phyloP scores from a whole-genome alignment of 2,113 vertebrate genomes.

The Bothrops jararaca region DNA sequence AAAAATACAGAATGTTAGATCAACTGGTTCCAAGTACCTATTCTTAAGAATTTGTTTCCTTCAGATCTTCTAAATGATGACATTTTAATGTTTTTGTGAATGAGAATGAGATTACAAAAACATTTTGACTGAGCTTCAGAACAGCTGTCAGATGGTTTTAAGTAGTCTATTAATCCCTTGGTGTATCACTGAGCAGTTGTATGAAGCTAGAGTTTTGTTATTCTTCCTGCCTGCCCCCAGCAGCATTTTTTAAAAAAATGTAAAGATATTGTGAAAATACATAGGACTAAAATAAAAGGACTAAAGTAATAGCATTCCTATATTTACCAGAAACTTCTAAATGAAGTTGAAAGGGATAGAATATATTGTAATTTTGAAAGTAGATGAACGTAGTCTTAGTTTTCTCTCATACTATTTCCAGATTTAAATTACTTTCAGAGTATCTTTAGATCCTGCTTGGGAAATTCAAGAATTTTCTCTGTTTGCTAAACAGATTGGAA shows the following conservation, averaged over 20 bases:
- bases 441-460: background rate
- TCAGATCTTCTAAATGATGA: conserved; percentile 17
- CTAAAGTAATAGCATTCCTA: background rate
- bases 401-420: background rate
- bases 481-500: background rate
- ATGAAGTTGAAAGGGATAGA: background rate
- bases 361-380: background rate
- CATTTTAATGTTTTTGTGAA: conserved; percentile 16
- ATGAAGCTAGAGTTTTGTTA: conserved; percentile 3
- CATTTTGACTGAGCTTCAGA: conserved; percentile 1
- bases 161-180: conserved; percentile 6
- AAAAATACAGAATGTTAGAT: background rate
- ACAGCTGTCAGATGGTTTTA: conserved; percentile 2
- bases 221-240: background rate
- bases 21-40: background rate
- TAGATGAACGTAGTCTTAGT: background rate
- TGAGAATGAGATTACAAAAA: background rate
- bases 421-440: background rate
- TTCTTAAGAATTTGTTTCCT: background rate
- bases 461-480: background rate
- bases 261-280: conserved; percentile 16
- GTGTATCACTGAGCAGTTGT: background rate
- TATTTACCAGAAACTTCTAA: background rate
- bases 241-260: background rate
- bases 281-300: conserved; percentile 12